Evolutionary conservation across 2,888 invertebrate genomes (phyloP).

Genomic region (Maniola hyperantus): DNA sequence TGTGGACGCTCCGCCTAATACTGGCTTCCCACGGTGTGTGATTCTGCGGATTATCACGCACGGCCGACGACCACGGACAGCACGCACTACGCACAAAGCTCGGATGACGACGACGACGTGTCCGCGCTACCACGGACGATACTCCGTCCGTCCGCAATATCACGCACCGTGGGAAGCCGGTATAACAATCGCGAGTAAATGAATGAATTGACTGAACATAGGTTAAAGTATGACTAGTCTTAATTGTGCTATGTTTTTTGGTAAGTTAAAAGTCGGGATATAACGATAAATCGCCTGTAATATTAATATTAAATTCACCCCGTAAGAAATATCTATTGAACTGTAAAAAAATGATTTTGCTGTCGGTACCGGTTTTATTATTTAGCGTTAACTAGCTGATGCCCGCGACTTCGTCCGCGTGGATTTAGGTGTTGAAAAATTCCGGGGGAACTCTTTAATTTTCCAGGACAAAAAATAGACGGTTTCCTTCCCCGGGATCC

Average conservation of each 20-base stretch:
- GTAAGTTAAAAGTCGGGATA: conserved; percentile 35
- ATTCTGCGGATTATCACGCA: too few relatives aligned
- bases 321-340: conserved; percentile 15
- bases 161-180: conserved; percentile 10
- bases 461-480: too few relatives aligned
- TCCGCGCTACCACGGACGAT: too few relatives aligned
- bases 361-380: background rate
- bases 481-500: too few relatives aligned
- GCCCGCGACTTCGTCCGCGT: too few relatives aligned
- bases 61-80: too few relatives aligned
- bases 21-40: too few relatives aligned
- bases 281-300: conserved; percentile 1
- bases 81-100: too few relatives aligned
- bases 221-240: conserved; percentile 69
- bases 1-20: conserved; percentile 40
- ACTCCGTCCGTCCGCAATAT: too few relatives aligned
- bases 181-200: conserved; percentile 49
- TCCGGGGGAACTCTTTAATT: too few relatives aligned
- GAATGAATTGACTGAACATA: conserved; percentile 70
- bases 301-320: background rate
- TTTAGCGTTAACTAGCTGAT: background rate
- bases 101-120: too few relatives aligned
- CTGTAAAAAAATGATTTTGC: background rate
- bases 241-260: conserved; percentile 51
- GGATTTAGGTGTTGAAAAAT: too few relatives aligned